These are phyloP conservation scores for Condylura cristata DNA, from an alignment of 2,113 vertebrate species.

Conservation along the genomic window DNA sequence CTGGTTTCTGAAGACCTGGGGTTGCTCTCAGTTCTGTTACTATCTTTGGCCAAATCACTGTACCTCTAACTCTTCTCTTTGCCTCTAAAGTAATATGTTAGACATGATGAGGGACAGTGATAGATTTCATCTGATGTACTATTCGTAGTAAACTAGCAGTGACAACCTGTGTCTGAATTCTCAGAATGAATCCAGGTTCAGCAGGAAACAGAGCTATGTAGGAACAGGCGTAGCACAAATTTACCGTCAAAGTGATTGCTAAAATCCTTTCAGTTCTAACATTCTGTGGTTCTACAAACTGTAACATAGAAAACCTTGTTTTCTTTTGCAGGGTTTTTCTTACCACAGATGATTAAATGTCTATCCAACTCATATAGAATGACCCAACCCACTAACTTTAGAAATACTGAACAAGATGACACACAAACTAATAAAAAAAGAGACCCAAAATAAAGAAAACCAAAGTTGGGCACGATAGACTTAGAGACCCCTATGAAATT, in stretches of 20 bases:
- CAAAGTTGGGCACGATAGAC: not conserved
- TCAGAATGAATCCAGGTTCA: conserved; percentile 10
- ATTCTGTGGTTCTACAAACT: conserved; percentile 24
- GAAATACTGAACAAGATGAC: not conserved
- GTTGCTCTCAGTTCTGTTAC: not conserved
- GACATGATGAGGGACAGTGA: not conserved
- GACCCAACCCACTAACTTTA: not conserved
- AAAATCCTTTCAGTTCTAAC: conserved; percentile 22
- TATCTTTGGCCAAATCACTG: conserved; percentile 1
- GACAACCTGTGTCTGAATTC: not conserved
- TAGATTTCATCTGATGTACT: not conserved
- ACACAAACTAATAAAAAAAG: not conserved
- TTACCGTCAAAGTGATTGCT: not conserved
- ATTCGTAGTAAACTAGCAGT: not conserved
- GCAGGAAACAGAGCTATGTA: not conserved
- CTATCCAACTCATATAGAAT: not conserved
- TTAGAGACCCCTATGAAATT: not conserved
- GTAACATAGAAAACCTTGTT: not conserved
- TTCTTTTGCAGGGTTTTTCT: conserved; percentile 7
- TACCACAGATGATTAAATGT: not conserved
- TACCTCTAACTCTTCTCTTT: not conserved
- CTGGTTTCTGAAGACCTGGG: not conserved
- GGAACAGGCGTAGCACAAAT: not conserved
- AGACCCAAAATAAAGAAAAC: not conserved
- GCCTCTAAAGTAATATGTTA: not conserved